Evolutionary conservation across 2,113 vertebrate species (phyloP), one percentile per base, ranked within the genome.

Genomic region (Eptesicus fuscus): DNA sequence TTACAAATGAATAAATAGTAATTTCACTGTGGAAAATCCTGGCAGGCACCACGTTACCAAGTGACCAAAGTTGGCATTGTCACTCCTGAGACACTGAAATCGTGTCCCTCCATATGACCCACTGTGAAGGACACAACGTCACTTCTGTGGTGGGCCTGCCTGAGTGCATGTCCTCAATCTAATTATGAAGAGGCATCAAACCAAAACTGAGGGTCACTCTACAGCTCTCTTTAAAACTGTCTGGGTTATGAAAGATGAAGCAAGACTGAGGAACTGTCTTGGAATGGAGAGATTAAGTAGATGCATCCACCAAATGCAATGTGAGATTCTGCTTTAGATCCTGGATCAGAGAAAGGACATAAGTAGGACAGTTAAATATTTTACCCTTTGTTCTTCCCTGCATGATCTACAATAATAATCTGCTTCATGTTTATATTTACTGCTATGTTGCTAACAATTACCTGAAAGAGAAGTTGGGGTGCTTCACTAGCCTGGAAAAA

Each of bases 81-180:
- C 30, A 59, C 20, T 18, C 51, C 53, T 28, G 30, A 56, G 53
- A 4, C 1, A 9, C 1, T 17, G 13, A 67, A 35, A 9, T 56
- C 7, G 0, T 1, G 9, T 5, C 4, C 9, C 4, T 49, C 63
- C 59, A 51, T 14, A 11, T 1, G 37, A 44, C 3, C 12, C 1
- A 1, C n/a, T 17, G 42, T n/a, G n/a, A 35, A 69, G 51, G 90
- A 51, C 30, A 20, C 4, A 12, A 0, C 6, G 0, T 56, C 67
- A 7, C 37, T 65, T 69, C 53, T 3, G 22, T 30, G 16, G 4
- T 14, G 5, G 9, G 12, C n/a, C 71, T 61, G 8, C 28, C 47
- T 4, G 63, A 37, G 56, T 7, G 16, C 9, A 6, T 13, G 18
- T 23, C 37, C 59, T 44, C 17, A 4, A 6, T 28, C 22, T 63